Percentiles rank a stretch among this genome's conserved stretches.
Conservation (phyloP, 1,140 invertebrate genomes). For the Panonychus citri region DNA sequence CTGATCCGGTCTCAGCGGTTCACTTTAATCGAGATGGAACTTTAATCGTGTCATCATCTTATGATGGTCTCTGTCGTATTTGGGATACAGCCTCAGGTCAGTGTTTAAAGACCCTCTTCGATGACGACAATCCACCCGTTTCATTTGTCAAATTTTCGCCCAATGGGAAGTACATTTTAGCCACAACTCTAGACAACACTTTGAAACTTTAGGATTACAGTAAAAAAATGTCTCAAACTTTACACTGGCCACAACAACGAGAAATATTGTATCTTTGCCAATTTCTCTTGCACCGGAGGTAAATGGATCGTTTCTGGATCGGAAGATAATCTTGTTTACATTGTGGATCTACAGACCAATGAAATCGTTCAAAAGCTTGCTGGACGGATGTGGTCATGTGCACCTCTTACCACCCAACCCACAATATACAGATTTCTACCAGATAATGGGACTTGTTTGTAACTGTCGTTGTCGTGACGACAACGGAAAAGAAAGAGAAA, state of each 20-base stretch:
- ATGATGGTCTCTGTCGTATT: constrained; percentile 95
- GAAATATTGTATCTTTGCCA: constrained; percentile 99
- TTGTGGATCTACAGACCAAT: constrained; percentile 98
- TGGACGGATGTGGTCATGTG: constrained; percentile 93
- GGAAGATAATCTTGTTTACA: constrained; percentile 97
- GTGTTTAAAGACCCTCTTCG: constrained; percentile 87
- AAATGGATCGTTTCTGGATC: constrained; percentile 99
- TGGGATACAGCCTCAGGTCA: constrained; percentile 99
- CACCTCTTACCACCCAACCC: constrained; percentile 89
- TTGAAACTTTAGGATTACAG: constrained; percentile 98
- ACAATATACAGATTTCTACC: no score
- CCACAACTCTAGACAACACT: constrained; percentile 92
- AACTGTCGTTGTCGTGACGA: no score
- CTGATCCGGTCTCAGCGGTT: constrained; percentile 89
- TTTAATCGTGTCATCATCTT: constrained; percentile 92
- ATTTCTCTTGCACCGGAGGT: constrained; percentile 97
- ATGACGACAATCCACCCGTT: constrained; percentile 68
- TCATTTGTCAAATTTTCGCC: constrained; percentile 99
- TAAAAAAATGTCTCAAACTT: constrained; percentile 80
- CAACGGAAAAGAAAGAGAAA: no score
- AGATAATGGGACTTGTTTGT: no score
- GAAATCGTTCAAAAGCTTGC: constrained; percentile 94
- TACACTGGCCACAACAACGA: constrained; percentile 96
- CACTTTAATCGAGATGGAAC: constrained; percentile 97
- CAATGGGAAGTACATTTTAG: constrained; percentile 96